Evolutionary conservation across 2,113 vertebrate genomes (phyloP).

Genomic region (Indicator indicator): DNA sequence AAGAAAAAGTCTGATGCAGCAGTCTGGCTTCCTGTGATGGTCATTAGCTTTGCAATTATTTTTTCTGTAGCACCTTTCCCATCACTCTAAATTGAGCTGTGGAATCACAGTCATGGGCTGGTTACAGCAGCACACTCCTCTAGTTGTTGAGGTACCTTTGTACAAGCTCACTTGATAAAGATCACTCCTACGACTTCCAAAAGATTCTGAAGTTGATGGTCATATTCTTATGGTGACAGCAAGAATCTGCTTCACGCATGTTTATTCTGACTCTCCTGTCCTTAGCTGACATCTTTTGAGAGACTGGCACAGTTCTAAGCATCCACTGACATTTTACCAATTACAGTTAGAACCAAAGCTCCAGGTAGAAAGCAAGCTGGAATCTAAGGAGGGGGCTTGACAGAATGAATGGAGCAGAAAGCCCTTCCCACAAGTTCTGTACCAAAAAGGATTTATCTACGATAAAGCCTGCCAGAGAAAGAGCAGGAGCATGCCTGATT

Average conservation of each 20-base stretch:
- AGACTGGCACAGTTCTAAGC: neutral
- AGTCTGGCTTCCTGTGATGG: neutral
- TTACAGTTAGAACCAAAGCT: neutral
- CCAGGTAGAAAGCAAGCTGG: neutral
- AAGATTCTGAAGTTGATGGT: neutral
- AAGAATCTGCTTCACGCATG: neutral
- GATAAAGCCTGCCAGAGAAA: neutral
- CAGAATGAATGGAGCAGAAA: neutral
- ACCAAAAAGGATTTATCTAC: neutral
- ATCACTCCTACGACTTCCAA: neutral
- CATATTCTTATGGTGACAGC: neutral
- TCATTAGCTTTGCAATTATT: neutral
- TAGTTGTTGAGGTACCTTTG: neutral
- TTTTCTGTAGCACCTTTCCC: neutral
- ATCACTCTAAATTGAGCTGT: neutral
- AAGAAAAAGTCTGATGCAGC: neutral
- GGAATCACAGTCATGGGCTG: neutral
- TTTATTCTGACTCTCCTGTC: neutral
- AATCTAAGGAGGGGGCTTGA: neutral
- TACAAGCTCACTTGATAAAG: neutral
- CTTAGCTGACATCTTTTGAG: neutral
- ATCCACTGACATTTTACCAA: conserved; percentile 6
- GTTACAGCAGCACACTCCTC: neutral
- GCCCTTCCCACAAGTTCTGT: neutral
- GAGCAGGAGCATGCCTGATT: neutral